A percentile compares a stretch with the other conserved stretches of the same genome.
phyloP scores from a whole-genome alignment of 2,113 vertebrate genomes.

The Toxotes chatareus region DNA sequence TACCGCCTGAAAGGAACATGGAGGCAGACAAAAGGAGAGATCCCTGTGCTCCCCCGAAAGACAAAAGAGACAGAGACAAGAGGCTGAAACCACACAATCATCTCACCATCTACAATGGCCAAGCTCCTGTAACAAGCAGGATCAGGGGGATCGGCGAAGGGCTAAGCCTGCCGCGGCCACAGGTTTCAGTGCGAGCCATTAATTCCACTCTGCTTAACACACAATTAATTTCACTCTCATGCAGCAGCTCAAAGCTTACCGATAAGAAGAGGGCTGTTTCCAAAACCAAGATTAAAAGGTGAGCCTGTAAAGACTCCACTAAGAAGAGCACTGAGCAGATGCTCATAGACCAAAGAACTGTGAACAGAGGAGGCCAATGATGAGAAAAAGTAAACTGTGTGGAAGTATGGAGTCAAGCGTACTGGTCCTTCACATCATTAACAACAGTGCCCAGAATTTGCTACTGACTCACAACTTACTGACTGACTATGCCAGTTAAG shows the following conservation, averaged over 20 bases:
- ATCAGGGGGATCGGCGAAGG: constrained; percentile 82
- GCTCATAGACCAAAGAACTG: constrained; percentile 60
- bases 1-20: constrained; percentile 91
- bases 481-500: constrained; percentile 36
- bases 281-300: constrained; percentile 77
- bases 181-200: constrained; percentile 82
- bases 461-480: constrained; percentile 17
- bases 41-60: constrained; percentile 85
- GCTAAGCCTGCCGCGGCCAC: constrained; percentile 78
- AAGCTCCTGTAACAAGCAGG: constrained; percentile 83
- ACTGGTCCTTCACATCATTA: constrained; percentile 13
- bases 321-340: constrained; percentile 74
- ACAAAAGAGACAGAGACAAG: constrained; percentile 88
- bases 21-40: constrained; percentile 82
- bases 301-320: constrained; percentile 60
- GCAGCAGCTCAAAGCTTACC: constrained; percentile 67
- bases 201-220: constrained; percentile 85
- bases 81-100: constrained; percentile 83
- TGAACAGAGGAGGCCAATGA: constrained; percentile 55
- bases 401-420: constrained; percentile 42
- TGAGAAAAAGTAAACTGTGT: constrained; percentile 51
- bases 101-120: constrained; percentile 82
- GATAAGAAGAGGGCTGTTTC: constrained; percentile 68
- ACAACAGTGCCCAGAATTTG: constrained; percentile 9
- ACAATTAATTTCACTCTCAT: constrained; percentile 83